Conservation (phyloP, 2,888 invertebrate genomes). For the Ditula angustiorana region DNA sequence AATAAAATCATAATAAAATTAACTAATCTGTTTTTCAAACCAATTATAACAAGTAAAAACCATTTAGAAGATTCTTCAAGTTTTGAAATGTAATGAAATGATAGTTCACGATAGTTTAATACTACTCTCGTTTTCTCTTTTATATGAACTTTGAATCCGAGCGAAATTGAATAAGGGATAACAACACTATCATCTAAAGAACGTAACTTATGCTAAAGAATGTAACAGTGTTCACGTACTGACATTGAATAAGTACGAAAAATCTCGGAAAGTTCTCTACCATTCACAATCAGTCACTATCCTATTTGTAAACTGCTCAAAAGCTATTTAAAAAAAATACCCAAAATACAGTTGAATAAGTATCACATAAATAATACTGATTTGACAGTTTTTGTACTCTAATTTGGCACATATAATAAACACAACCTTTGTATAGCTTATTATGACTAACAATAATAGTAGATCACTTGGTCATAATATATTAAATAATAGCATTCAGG, state of each 20-base stretch:
- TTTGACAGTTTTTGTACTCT: slow-evolving; percentile 39
- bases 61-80: no score
- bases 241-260: slow-evolving; percentile 2
- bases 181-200: no score
- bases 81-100: no score
- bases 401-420: slow-evolving; percentile 40
- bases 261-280: neutral
- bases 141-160: no score
- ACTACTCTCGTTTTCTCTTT: no score
- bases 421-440: slow-evolving; percentile 39
- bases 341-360: slow-evolving; percentile 30
- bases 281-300: neutral
- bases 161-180: no score
- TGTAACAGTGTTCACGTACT: neutral
- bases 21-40: no score
- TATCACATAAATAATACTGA: slow-evolving; percentile 41
- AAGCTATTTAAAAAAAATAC: slow-evolving; percentile 16
- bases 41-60: no score
- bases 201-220: slow-evolving; percentile 2
- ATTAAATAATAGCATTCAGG: slow-evolving; percentile 46
- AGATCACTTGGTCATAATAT: slow-evolving; percentile 15
- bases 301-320: slow-evolving; percentile 24
- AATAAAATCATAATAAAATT: no score
- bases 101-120: no score
- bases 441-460: slow-evolving; percentile 24